phyloP scores from a whole-genome alignment of 2,888 invertebrate species.

The Leptopilina syphax region DNA sequence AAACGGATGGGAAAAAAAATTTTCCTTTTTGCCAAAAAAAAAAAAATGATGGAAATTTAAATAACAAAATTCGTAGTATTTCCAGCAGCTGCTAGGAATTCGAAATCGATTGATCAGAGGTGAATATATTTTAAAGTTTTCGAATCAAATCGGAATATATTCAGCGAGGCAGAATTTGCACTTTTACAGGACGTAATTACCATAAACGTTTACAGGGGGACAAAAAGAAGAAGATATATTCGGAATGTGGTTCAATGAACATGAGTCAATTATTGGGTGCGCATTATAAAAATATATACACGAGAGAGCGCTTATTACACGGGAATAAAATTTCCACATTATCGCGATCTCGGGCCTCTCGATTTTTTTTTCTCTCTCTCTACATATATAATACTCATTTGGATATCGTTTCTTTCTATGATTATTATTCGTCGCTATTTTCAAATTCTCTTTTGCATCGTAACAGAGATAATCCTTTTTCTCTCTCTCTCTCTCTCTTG shows the following conservation, averaged over 20 bases:
- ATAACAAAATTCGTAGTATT: too few species aligned
- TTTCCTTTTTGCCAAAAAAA: too few species aligned
- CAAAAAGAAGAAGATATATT: slow-evolving; percentile 1
- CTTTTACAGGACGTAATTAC: slow-evolving; percentile 6
- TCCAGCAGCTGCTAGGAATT: not conserved
- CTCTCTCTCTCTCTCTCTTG: slow-evolving; percentile 9
- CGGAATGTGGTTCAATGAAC: slow-evolving; percentile 26
- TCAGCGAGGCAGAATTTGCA: not conserved
- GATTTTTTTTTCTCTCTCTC: too few species aligned
- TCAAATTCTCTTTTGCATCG: slow-evolving; percentile 35
- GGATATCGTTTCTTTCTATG: slow-evolving; percentile 32
- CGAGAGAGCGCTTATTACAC: not conserved
- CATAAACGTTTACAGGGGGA: slow-evolving; percentile 22
- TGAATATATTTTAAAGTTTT: slow-evolving; percentile 1
- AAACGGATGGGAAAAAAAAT: too few species aligned
- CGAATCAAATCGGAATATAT: slow-evolving; percentile 11
- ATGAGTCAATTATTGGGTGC: slow-evolving; percentile 20
- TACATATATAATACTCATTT: slow-evolving; percentile 31
- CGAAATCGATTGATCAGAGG: not conserved
- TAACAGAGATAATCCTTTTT: slow-evolving; percentile 32
- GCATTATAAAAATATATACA: slow-evolving; percentile 36
- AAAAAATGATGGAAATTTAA: too few species aligned
- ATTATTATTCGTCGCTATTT: slow-evolving; percentile 40
- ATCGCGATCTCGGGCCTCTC: not conserved
- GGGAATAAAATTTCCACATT: slow-evolving; percentile 35